These are phyloP conservation scores for Rhea americana DNA, from an alignment of 2,113 vertebrate species.

Conservation along the genomic window DNA sequence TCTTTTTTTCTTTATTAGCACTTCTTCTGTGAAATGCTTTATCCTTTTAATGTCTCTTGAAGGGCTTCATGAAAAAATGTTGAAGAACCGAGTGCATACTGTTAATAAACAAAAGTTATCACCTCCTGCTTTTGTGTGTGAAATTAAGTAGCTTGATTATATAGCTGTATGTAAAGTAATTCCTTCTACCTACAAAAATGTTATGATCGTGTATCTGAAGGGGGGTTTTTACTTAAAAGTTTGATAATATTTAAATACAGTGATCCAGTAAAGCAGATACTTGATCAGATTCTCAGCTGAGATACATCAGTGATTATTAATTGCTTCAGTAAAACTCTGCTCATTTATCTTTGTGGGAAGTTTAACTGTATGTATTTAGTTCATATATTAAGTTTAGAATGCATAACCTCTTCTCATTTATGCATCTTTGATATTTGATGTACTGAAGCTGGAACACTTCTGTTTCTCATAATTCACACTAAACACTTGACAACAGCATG, in stretches of 20 bases:
- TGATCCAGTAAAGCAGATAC: not conserved
- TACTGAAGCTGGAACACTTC: not conserved
- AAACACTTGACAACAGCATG: not conserved
- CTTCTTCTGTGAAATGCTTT: not conserved
- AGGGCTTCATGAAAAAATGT: not conserved
- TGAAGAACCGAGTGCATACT: not conserved
- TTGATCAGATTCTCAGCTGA: not conserved
- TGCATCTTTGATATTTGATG: not conserved
- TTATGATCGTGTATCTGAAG: not conserved
- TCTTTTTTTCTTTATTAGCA: not conserved
- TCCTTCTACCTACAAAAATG: not conserved
- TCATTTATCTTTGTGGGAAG: not conserved
- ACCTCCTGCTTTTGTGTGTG: not conserved
- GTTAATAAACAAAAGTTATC: not conserved
- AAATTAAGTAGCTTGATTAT: not conserved
- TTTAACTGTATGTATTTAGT: not conserved
- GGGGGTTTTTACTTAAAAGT: not conserved
- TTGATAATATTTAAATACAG: not conserved
- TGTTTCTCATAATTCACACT: not conserved
- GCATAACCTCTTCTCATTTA: not conserved
- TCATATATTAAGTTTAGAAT: not conserved
- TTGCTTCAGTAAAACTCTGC: not conserved
- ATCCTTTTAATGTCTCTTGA: not conserved
- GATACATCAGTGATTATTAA: not conserved
- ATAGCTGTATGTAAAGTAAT: not conserved